Percentiles rank a stretch among this genome's conserved stretches.
Evolutionary conservation across 2,888 invertebrate species (phyloP).

Genomic region (Drosophila ezoana): DNA sequence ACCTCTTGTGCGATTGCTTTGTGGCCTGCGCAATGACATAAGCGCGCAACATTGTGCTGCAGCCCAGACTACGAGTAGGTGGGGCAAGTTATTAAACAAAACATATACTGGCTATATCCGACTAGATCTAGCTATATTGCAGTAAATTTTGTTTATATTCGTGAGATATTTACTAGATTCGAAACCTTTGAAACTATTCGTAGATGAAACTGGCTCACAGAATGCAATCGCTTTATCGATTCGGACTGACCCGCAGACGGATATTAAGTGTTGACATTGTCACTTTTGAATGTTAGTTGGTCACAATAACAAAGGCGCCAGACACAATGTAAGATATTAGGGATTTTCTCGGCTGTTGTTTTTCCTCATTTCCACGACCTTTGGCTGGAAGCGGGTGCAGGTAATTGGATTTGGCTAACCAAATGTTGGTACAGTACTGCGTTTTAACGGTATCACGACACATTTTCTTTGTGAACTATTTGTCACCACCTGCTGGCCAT

Average conservation of each 20-base stretch:
- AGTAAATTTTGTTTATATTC: no score
- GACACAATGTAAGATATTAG: constrained; percentile 32
- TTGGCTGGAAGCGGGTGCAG: constrained; percentile 40
- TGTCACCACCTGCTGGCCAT: constrained; percentile 68
- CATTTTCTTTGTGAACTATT: constrained; percentile 39
- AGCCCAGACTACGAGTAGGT: constrained; percentile 10
- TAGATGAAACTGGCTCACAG: constrained; percentile 3
- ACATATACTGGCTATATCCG: neutral
- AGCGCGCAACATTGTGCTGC: constrained; percentile 37
- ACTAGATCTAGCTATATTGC: neutral
- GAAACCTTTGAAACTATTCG: no score
- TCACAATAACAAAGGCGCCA: constrained; percentile 58
- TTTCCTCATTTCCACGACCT: constrained; percentile 61
- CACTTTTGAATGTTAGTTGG: constrained; percentile 63
- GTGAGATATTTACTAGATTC: no score
- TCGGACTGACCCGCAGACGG: constrained; percentile 10
- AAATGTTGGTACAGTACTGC: constrained; percentile 40
- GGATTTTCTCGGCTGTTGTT: constrained; percentile 28
- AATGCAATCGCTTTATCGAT: constrained; percentile 45
- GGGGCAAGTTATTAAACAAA: constrained; percentile 1
- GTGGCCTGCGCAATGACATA: constrained; percentile 63
- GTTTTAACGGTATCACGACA: constrained; percentile 37
- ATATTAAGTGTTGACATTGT: constrained; percentile 63
- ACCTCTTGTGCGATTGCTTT: constrained; percentile 33
- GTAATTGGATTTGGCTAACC: constrained; percentile 72